Base-by-base conservation (phyloP, 2,797 vertebrate genomes). In the Orestias chungarensis region DNA sequence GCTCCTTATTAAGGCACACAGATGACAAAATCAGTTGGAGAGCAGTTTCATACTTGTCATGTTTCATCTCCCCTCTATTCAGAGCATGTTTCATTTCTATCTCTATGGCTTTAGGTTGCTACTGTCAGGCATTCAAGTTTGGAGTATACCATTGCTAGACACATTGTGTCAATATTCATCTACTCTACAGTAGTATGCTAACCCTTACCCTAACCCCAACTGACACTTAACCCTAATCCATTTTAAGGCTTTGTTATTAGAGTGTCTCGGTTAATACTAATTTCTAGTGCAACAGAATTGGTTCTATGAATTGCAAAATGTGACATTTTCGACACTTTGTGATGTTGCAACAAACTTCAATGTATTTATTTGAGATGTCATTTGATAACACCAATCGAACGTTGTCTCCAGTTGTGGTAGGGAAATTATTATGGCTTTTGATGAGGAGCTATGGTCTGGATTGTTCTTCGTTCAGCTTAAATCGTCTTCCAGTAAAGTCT, bases 1-100 rank as follows among this genome's bases (percentile, higher is more conserved):
- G 91, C 75, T 93, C 94, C 94, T 93, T 95, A 93, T 94, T 93
- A 94, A 95, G 94, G 88, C 93, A 94, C 81, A 29, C 12, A 57
- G 82, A 81, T 73, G 78, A 85, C 64, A 67, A 79, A 75, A 78
- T 78, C 82, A 82, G 79, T 71, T 12, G 75, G 71, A 74, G 73
- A 68, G 70, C 65, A 33, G 40, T 66, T 42, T 42, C 31, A 75
- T 74, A 15, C 65, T 61, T 74, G 62, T 62, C 49, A 55, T 59
- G 55, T 35, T 64, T 11, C 59, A 62, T 49, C 54, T 33, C 54
- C 27, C 29, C 27, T 33, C 9, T 38, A 64, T 44, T 29, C 10
- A 25, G 46, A 67, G 59, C 17, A 9, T 10, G 1, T 68, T 47
- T 74, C 7, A 57, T 18, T 9, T 14, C 15, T 47, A 50, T 23